Conservation (phyloP, 2,797 vertebrate genomes). For the Ctenopoma kingsleyae region DNA sequence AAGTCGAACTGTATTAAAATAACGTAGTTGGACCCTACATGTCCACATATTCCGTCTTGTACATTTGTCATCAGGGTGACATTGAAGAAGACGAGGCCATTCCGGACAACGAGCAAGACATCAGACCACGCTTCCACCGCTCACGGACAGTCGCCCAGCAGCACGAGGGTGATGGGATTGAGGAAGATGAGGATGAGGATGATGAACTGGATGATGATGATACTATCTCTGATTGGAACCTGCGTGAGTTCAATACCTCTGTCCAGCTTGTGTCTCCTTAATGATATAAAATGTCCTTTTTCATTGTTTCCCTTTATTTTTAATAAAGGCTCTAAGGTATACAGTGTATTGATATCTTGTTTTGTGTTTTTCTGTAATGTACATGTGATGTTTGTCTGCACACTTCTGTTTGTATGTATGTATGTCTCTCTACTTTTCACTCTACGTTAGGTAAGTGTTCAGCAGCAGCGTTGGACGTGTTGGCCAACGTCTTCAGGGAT, state of each 20-base stretch:
- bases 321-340: not conserved
- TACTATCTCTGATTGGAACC: slow-evolving; percentile 97
- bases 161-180: slow-evolving; percentile 93
- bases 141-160: slow-evolving; percentile 95
- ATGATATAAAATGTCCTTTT: not conserved
- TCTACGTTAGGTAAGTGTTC: slow-evolving; percentile 92
- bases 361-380: slow-evolving; percentile 43
- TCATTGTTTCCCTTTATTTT: not conserved
- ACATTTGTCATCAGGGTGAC: slow-evolving; percentile 86
- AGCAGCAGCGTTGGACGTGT: slow-evolving; percentile 93
- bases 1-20: not conserved
- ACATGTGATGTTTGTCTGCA: slow-evolving; percentile 46
- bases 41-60: not conserved
- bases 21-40: not conserved
- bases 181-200: slow-evolving; percentile 91
- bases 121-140: slow-evolving; percentile 94
- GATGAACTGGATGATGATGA: slow-evolving; percentile 96
- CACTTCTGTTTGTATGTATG: slow-evolving; percentile 38
- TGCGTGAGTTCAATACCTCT: slow-evolving; percentile 85
- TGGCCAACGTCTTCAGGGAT: slow-evolving; percentile 96
- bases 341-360: slow-evolving; percentile 15
- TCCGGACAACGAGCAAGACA: slow-evolving; percentile 96
- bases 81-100: slow-evolving; percentile 96
- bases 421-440: slow-evolving; percentile 26
- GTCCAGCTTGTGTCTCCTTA: not conserved